Evolutionary conservation across 2,113 vertebrate genomes (phyloP).

Genomic region (Laticauda laticaudata): DNA sequence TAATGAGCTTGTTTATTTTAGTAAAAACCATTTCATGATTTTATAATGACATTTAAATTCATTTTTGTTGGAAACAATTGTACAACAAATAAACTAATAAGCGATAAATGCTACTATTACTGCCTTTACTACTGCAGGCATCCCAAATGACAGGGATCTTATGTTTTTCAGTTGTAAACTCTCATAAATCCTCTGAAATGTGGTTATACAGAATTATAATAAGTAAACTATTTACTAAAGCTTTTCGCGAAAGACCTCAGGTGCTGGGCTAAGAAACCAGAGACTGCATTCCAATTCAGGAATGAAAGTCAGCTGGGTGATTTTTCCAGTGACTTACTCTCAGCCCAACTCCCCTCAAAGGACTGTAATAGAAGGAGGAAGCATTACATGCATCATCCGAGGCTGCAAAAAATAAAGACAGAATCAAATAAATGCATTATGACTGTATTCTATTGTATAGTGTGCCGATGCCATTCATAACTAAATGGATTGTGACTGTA

Average conservation of each 20-base stretch:
- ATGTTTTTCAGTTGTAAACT: neutral
- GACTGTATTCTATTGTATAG: neutral
- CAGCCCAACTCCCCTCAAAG: neutral
- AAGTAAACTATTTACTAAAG: neutral
- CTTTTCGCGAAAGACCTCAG: neutral
- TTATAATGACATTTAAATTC: neutral
- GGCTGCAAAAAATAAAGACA: neutral
- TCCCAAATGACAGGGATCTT: neutral
- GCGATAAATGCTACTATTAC: neutral
- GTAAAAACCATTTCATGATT: neutral
- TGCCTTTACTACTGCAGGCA: neutral
- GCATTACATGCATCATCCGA: neutral
- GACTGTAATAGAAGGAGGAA: neutral
- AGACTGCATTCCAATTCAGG: neutral
- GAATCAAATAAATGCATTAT: neutral
- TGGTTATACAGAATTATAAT: neutral
- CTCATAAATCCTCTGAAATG: neutral
- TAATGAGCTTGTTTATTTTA: neutral
- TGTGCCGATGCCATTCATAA: neutral
- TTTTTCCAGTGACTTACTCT: neutral
- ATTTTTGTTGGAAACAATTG: neutral
- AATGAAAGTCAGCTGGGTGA: neutral
- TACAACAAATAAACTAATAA: neutral
- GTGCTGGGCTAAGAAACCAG: neutral
- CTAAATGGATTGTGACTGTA: neutral